phyloP scores from a whole-genome alignment of 2,797 vertebrate species.

The Channallabes apus region DNA sequence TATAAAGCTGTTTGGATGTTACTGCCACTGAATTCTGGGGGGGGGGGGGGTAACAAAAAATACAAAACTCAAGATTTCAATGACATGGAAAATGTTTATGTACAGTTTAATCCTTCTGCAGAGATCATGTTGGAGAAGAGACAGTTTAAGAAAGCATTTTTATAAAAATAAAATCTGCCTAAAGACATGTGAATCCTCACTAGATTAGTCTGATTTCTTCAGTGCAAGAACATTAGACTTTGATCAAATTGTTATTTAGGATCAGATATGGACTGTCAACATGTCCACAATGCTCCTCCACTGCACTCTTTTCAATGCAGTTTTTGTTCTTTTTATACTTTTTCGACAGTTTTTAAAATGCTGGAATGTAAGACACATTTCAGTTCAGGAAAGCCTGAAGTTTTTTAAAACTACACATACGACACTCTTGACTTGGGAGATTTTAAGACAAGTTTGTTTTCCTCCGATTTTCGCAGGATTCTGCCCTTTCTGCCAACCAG shows the following conservation, averaged over 20 bases:
- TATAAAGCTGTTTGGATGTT: background rate
- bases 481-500: too few relatives aligned
- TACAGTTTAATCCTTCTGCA: background rate
- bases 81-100: background rate
- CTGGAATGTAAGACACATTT: background rate
- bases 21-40: background rate
- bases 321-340: background rate
- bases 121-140: background rate
- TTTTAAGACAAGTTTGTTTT: background rate
- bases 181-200: background rate
- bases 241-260: slow-evolving; percentile 3
- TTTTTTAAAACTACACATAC: background rate
- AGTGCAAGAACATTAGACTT: background rate
- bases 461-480: too few relatives aligned
- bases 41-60: background rate
- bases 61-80: too few relatives aligned
- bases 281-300: background rate
- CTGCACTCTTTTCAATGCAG: background rate
- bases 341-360: background rate
- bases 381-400: background rate
- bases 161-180: background rate
- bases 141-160: slow-evolving; percentile 5
- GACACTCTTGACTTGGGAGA: background rate
- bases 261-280: background rate
- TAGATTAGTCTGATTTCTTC: background rate